Evolutionary conservation across 1,140 invertebrate genomes (phyloP).

Genomic region (Platorchestia sp.): DNA sequence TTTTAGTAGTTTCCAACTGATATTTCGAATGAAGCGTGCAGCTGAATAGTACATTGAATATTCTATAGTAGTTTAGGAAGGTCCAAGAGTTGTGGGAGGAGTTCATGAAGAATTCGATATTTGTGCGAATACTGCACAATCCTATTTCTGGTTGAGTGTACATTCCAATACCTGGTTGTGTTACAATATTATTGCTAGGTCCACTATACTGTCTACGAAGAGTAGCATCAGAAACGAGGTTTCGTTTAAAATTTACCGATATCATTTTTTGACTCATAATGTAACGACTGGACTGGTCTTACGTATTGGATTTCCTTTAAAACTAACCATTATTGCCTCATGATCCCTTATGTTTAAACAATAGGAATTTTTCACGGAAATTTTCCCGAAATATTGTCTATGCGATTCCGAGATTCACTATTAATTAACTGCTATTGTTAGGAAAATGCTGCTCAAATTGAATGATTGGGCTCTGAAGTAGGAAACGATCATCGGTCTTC

Average conservation of each 20-base stretch:
- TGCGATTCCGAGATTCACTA: no score
- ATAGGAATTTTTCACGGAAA: no score
- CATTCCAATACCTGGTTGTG: not conserved
- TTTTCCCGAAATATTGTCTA: no score
- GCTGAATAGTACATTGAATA: conserved; percentile 42
- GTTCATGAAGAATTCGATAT: not conserved
- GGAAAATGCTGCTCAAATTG: not conserved
- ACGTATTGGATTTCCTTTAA: no score
- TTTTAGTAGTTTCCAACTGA: not conserved
- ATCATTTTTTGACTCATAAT: no score
- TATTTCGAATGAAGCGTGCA: not conserved
- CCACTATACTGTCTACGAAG: no score
- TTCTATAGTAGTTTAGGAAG: not conserved
- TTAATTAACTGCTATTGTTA: no score
- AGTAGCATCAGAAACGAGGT: no score
- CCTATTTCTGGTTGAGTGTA: not conserved
- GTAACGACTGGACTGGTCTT: no score
- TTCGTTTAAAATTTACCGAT: no score
- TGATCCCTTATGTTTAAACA: no score
- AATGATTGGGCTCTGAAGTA: not conserved
- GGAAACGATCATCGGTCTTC: not conserved
- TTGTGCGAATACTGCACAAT: not conserved
- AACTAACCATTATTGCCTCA: no score
- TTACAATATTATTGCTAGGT: not conserved
- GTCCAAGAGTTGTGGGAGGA: not conserved